Base-by-base conservation (phyloP, 2,797 vertebrate genomes). In the Gouania willdenowi region DNA sequence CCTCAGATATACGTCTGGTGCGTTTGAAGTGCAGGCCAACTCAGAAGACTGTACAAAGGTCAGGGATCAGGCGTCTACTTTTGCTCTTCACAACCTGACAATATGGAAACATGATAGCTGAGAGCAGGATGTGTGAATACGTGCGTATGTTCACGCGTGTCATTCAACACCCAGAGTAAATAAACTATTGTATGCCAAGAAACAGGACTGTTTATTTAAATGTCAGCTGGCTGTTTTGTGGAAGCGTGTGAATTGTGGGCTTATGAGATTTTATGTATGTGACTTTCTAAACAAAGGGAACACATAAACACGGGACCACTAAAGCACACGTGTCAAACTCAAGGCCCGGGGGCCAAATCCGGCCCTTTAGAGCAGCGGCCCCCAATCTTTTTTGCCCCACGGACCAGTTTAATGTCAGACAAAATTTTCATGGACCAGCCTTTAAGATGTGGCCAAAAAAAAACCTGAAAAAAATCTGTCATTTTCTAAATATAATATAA, bases 21-120 rank as follows among this genome's bases (percentile, higher is more conserved):
- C 20, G 15, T 51, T 55, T 44, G 44, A 30, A 18, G 57, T 33
- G 61, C 24, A 27, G 27, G 4, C 11, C 61, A 60, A 50, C 62
- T 53, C 24, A 0, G 20, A 61, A 45, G 63, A 51, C 32, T 4
- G 1, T 14, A 1, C 8, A 5, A 30, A 50, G 69, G 63, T 75
- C 71, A 61, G 33, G 49, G 71, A 74, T 60, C 15, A 56, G 24
- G 31, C 9, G 1, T 56, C 51, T 42, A 64, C 60, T 57, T 77
- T 71, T 75, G 57, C 58, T 60, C 66, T 67, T 75, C 65, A 73
- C 65, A 76, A 69, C 43, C 46, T 48, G 64, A 73, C 74, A 78
- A 74, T 69, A 19, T 14, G 46, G 46, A 42, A 53, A 69, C 63
- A 68, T 64, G 66, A 69, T 52, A 44, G 49, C 56, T 34, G 43